phyloP scores from a whole-genome alignment of 2,888 invertebrate genomes.

The Schizaphis graminum region DNA sequence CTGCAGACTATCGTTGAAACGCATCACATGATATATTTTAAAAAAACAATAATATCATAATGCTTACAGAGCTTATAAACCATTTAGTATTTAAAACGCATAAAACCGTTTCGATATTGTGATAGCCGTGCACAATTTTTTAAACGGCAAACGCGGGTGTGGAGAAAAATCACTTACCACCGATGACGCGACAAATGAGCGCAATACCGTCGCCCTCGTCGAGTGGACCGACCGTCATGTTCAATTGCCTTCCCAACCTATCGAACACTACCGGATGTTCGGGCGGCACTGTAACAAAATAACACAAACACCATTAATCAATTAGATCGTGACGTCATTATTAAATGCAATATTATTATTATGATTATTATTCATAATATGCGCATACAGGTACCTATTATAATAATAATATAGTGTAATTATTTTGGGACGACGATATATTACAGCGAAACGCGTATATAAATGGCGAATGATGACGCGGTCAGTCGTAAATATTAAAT shows the following conservation, averaged over 20 bases:
- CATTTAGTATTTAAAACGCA: not conserved
- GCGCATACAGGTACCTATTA: not conserved
- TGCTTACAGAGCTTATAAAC: too few species aligned
- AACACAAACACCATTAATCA: conserved; percentile 23
- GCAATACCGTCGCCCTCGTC: conserved; percentile 88
- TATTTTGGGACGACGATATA: not conserved
- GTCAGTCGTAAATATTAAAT: conserved; percentile 56
- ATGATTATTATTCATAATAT: not conserved
- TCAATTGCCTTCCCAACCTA: conserved; percentile 85
- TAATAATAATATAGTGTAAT: not conserved
- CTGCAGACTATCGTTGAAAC: too few species aligned
- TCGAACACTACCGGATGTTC: conserved; percentile 89
- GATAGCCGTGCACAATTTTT: not conserved
- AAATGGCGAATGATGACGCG: not conserved
- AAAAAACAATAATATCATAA: too few species aligned
- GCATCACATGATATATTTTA: too few species aligned
- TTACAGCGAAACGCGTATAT: not conserved
- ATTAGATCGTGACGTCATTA: not conserved
- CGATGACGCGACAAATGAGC: conserved; percentile 87
- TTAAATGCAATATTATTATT: not conserved
- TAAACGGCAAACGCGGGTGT: not conserved
- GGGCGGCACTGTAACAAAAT: conserved; percentile 83
- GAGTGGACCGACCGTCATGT: conserved; percentile 86
- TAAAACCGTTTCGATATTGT: not conserved
- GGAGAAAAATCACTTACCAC: conserved; percentile 77